Percentiles rank a stretch among this genome's conserved stretches.
Conservation (phyloP, 2,888 invertebrate genomes). For the Ectropis crepuscularia region DNA sequence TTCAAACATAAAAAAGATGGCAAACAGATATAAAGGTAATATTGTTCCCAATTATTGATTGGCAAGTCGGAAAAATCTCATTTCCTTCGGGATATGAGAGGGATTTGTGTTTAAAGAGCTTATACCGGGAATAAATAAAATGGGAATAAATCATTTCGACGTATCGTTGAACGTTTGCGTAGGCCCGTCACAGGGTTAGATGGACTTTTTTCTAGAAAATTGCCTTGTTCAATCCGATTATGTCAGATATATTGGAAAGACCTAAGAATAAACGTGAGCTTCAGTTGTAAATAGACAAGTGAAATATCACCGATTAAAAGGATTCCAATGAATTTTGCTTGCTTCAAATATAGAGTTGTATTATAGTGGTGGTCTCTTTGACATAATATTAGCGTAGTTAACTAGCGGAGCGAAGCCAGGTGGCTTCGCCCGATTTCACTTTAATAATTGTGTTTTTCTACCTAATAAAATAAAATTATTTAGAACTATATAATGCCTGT, state of each 20-base stretch:
- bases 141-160: constrained; percentile 34
- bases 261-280: neutral
- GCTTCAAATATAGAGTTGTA: no score
- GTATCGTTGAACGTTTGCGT: constrained; percentile 11
- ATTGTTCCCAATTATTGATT: constrained; percentile 45
- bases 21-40: constrained; percentile 35
- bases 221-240: constrained; percentile 1
- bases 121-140: constrained; percentile 32
- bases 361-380: no score
- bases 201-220: constrained; percentile 9
- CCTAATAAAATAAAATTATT: no score
- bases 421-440: no score
- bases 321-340: no score
- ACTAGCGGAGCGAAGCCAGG: no score
- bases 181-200: neutral
- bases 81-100: constrained; percentile 44
- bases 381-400: no score
- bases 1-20: constrained; percentile 38
- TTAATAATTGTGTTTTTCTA: no score
- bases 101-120: constrained; percentile 38
- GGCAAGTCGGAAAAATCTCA: constrained; percentile 47
- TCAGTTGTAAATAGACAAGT: no score
- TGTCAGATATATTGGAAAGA: neutral
- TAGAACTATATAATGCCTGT: no score
- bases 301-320: no score